Base-by-base conservation (phyloP, 2,888 invertebrate genomes). In the Drosophila yooni region DNA sequence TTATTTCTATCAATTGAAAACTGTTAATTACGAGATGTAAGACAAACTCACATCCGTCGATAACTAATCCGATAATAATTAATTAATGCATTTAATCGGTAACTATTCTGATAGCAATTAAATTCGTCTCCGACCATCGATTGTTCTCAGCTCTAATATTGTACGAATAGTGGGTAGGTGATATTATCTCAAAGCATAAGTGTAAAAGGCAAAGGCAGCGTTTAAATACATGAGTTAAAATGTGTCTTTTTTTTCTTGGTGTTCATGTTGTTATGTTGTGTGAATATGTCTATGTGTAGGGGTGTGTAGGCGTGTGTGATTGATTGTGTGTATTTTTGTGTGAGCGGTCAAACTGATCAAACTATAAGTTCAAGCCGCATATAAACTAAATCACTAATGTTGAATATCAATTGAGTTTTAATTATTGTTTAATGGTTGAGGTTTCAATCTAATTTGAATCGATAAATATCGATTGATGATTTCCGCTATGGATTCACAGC, bases 201-300 rank as follows among this genome's bases (percentile, higher is more conserved):
- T 79, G 79, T 83, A 89, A 84, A 76, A 89, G 84, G 87, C 89
- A 89, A 78, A 79, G 71, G 78, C 83, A 86, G 87, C 86, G 84
- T 83, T 74, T 62, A 61, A 68, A 46, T 69, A 60, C 10, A 52
- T 67, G 40, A 65, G 11, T 34, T 40, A 34, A 38, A 51, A 33
- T n/a, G 43, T 59, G 46, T 62, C 21, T 51, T n/a, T 27, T 56
- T n/a, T 27, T 54, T 36, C 21, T 61, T 57, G 7, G 69, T 54
- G 25, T 61, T 51, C 34, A 40, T 48, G 48, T 53, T 11, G 52
- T 64, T 65, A 51, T 51, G 33, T 64, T 46, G 40, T 67, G 36
- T 31, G 7, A 46, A 21, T 33, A 31, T 60, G 51, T 52, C 29
- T 33, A 21, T 31, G 52, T 43, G 34, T 52, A 3, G 38, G 46